Base-by-base conservation (phyloP, 2,888 invertebrate genomes). In the Lasioglossum leucozonium region DNA sequence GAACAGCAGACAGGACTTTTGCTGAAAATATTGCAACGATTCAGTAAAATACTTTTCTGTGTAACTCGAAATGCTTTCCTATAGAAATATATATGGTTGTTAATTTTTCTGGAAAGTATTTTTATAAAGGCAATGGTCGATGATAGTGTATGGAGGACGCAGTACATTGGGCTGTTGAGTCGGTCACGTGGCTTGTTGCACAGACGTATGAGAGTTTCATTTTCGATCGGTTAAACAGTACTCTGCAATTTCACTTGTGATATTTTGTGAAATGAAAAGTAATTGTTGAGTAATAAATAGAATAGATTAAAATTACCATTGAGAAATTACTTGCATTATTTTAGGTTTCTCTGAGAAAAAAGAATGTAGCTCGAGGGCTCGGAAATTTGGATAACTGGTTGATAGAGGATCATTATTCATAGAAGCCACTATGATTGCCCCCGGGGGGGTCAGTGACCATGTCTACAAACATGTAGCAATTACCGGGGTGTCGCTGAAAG, bases 351-450 rank as follows among this genome's bases (percentile, higher is more conserved):
- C n/a, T n/a, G n/a, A n/a, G n/a, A n/a, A n/a, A n/a, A n/a, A n/a
- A n/a, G n/a, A n/a, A n/a, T 34, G 34, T 34, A 34, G 34, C 3
- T 34, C 3, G 2, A 34, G 3, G 1, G 34, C 44, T 44, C 44
- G 26, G 30, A 62, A 62, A 65, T 65, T 65, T 65, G 65, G 65
- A 22, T 30, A 65, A 30, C 65, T 16, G 6, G 65, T 18, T 16
- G 34, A 18, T 22, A 65, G 37, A 5, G 40, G 34, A 72, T 72
- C 58, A 40, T 83, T 86, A 83, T 86, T 86, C 81, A 83, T 83
- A 81, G 80, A 73, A 37, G 34, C 78, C 77, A 74, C 85, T 79
- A 85, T 81, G 85, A 88, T 88, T 86, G 79, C 22, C 72, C 26
- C 51, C 16, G 51, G 30, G 18, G 22, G 65, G 81, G 81, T 73